These are phyloP conservation scores for Scytalopus superciliaris DNA, from an alignment of 2,113 vertebrate species.

Conservation along the genomic window DNA sequence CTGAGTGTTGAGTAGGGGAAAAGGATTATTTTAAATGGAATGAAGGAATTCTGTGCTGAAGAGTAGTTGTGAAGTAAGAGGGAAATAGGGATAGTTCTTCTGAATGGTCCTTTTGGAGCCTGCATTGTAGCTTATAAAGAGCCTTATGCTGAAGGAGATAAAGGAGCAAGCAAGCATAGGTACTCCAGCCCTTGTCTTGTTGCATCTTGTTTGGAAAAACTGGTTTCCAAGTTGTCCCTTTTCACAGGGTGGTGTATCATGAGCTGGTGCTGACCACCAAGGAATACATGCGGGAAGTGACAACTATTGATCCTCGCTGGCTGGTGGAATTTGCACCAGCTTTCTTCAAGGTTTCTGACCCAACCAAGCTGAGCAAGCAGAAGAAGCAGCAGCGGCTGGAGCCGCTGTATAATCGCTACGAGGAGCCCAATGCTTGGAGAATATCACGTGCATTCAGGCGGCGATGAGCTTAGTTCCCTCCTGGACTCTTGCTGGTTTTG, in stretches of 20 bases:
- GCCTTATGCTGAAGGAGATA: not conserved
- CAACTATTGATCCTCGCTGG: slow-evolving; percentile 97
- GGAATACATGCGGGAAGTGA: slow-evolving; percentile 98
- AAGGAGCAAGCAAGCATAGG: not conserved
- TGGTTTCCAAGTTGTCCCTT: not conserved
- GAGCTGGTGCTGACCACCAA: slow-evolving; percentile 97
- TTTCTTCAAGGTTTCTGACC: slow-evolving; percentile 98
- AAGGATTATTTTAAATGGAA: not conserved
- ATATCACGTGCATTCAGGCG: slow-evolving; percentile 94
- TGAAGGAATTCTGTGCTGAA: not conserved
- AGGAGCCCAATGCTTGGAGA: slow-evolving; percentile 97
- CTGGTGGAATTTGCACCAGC: slow-evolving; percentile 95
- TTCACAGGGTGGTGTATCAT: slow-evolving; percentile 92
- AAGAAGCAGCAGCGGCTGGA: slow-evolving; percentile 97
- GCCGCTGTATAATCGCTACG: slow-evolving; percentile 95
- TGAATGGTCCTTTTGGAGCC: not conserved
- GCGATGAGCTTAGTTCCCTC: slow-evolving; percentile 59
- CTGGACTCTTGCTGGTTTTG: fast-evolving
- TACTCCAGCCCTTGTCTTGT: not conserved
- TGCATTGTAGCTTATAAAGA: not conserved
- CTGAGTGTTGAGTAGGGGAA: not conserved
- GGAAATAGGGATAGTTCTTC: not conserved
- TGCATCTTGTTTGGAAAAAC: not conserved
- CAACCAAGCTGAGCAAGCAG: slow-evolving; percentile 97
- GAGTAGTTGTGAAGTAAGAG: not conserved